These are phyloP conservation scores for Fundulus diaphanus DNA, from an alignment of 2,797 vertebrate species.

Conservation along the genomic window DNA sequence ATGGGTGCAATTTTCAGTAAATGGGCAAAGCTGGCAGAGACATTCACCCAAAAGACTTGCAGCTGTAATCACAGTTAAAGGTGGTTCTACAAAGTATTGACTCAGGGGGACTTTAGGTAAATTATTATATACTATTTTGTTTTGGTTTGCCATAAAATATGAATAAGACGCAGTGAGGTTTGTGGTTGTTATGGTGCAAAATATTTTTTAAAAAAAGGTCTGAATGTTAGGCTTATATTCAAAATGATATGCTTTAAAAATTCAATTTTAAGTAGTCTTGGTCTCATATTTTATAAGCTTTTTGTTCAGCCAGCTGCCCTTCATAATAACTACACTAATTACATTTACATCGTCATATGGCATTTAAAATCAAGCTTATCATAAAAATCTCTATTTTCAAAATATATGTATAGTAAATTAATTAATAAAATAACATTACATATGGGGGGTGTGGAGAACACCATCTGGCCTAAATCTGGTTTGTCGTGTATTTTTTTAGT, in stretches of 20 bases:
- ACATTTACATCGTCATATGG: slow-evolving; percentile 9
- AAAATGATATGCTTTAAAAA: neutral
- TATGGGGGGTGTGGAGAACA: slow-evolving; percentile 53
- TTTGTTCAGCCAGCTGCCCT: neutral
- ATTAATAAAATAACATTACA: slow-evolving; percentile 40
- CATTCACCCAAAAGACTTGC: neutral
- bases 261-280: neutral
- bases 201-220: neutral
- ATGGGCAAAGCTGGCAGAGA: neutral
- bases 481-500: slow-evolving; percentile 49
- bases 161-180: neutral
- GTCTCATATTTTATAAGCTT: neutral
- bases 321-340: neutral
- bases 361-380: slow-evolving; percentile 33
- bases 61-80: no score
- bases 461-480: slow-evolving; percentile 70
- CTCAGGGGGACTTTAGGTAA: neutral
- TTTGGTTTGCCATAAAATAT: neutral
- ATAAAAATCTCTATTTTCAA: slow-evolving; percentile 25
- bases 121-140: neutral
- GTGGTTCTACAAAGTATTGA: neutral
- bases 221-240: neutral
- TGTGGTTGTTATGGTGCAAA: neutral
- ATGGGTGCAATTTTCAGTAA: neutral
- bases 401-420: slow-evolving; percentile 25